Evolutionary conservation across 2,113 vertebrate species (phyloP), one percentile per base, ranked within the genome.

Genomic region (Entomyzon cyanotis): DNA sequence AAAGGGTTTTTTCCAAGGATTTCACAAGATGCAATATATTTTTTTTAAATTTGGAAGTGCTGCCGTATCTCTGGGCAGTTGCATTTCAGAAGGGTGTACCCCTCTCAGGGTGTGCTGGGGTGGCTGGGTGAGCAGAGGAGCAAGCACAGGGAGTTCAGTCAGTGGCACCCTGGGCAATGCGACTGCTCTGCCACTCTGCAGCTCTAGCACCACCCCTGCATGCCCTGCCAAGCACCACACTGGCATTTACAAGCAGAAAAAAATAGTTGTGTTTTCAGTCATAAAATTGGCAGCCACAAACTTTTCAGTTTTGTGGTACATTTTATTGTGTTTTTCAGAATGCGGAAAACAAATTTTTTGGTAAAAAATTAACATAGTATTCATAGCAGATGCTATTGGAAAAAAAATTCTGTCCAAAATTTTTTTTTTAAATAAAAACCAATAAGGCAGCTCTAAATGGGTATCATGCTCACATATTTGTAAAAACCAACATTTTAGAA

Each of bases 51-150:
- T 65, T 56, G 62, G 46, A 65, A 19, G 7, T 17, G 5, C 15
- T 78, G 3, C 10, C 0, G 0, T 28, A n/a, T 28, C 39, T 82
- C 27, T 8, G 50, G 35, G 23, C 12, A 70, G 39, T 0, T 39
- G 27, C 62, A 25, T 42, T 73, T 73, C 71, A 76, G 62, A 49
- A 62, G 28, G 0, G 9, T 12, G 12, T 23, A 2, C 4, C 17
- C 82, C 14, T 71, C 41, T 17, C 31, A 5, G 24, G 12, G 33
- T 12, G 39, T 14, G 10, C 12, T 23, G 6, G 7, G 28, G 5
- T 0, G 60, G 44, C 30, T n/a, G 16, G 56, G 46, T 6, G 55
- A 73, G 63, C 12, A 79, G 25, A 59, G 52, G 7, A 79, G 17
- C 23, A 35, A 23, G 42, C 18, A 15, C 2, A 2, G 33, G 35